Evolutionary conservation across 2,113 vertebrate species (phyloP).

Genomic region (Conger conger): DNA sequence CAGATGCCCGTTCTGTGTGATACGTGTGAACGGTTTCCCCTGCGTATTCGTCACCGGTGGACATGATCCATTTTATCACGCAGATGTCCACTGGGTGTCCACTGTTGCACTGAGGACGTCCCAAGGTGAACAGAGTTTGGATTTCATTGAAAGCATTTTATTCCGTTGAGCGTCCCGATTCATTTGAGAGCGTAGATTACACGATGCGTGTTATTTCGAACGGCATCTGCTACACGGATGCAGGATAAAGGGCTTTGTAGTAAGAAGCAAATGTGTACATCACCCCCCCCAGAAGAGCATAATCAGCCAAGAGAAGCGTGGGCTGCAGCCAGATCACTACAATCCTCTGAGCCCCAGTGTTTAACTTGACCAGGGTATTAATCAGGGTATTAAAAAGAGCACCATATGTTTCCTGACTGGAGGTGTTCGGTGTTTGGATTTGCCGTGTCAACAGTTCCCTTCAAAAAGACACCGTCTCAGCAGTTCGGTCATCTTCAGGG

Average conservation of each 20-base stretch:
- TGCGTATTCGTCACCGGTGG: not conserved
- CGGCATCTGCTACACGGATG: not conserved
- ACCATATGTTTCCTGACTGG: constrained; percentile 7
- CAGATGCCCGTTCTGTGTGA: not conserved
- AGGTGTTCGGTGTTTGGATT: not conserved
- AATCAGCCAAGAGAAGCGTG: not conserved
- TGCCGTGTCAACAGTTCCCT: not conserved
- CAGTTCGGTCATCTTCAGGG: not conserved
- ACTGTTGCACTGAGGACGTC: not conserved
- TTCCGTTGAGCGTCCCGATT: not conserved
- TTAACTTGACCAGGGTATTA: constrained; percentile 8
- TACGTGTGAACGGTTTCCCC: not conserved
- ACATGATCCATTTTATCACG: not conserved
- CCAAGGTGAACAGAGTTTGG: not conserved
- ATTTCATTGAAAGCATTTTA: not conserved
- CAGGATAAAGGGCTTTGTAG: not conserved
- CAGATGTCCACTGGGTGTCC: not conserved
- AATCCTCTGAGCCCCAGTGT: constrained; percentile 4
- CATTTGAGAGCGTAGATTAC: not conserved
- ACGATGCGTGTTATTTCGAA: not conserved
- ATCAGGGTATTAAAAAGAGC: not conserved
- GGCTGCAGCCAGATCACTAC: not conserved
- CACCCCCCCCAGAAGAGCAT: not conserved
- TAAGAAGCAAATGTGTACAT: not conserved
- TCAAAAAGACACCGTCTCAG: not conserved